A percentile compares a stretch with the other conserved stretches of the same genome.
Conservation (phyloP, 2,888 invertebrate species). For the Ethmia dodecea region DNA sequence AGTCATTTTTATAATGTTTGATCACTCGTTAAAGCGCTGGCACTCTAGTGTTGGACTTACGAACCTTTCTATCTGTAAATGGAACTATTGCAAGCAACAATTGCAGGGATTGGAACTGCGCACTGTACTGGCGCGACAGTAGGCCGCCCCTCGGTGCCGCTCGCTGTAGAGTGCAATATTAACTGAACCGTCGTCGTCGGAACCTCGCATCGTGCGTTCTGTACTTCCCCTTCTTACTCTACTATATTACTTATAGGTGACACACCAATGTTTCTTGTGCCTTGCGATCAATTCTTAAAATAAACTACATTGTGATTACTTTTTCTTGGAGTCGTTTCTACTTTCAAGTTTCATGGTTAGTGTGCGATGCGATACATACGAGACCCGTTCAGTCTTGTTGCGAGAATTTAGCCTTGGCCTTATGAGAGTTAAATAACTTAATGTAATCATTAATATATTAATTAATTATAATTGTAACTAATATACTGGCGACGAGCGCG, state of each 20-base stretch:
- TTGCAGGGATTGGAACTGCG: constrained; percentile 23
- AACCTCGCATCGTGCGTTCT: constrained; percentile 31
- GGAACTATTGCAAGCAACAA: constrained; percentile 54
- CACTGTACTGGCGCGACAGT: constrained; percentile 32
- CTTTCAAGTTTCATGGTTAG: constrained; percentile 26
- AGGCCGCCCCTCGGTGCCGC: constrained; percentile 34
- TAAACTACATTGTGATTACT: constrained; percentile 18
- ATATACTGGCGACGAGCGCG: constrained; percentile 52
- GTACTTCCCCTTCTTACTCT: constrained; percentile 22
- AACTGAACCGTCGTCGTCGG: constrained; percentile 38
- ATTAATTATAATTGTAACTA: constrained; percentile 53
- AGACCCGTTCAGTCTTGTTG: constrained; percentile 69
- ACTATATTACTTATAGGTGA: constrained; percentile 33
- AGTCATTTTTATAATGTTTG: constrained; percentile 71
- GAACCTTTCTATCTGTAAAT: constrained; percentile 59
- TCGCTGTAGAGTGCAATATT: constrained; percentile 38
- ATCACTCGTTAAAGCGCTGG: constrained; percentile 76
- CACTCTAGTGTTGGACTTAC: constrained; percentile 74
- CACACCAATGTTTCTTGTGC: constrained; percentile 66
- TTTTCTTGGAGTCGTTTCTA: constrained; percentile 11
- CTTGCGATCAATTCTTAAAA: constrained; percentile 37
- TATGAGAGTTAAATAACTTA: constrained; percentile 74
- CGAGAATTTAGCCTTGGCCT: constrained; percentile 78
- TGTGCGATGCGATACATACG: constrained; percentile 58
- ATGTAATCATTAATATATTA: constrained; percentile 59